phyloP scores from a whole-genome alignment of 1,140 invertebrate genomes.

The Platyscapa corneri region DNA sequence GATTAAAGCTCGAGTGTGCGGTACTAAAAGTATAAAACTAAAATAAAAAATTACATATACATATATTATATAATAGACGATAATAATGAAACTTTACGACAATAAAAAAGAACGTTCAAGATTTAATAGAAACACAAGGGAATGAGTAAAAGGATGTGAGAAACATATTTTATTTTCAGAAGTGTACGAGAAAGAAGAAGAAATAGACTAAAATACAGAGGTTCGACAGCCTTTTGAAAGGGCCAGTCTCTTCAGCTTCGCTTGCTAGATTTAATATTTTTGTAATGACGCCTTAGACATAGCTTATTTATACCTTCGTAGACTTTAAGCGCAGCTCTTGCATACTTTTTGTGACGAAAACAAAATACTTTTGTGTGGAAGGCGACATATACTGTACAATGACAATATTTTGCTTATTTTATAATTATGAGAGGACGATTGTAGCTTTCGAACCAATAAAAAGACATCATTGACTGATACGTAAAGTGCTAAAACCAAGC shows the following conservation, averaged over 20 bases:
- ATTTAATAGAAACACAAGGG: slow-evolving; percentile 3
- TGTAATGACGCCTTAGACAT: slow-evolving; percentile 70
- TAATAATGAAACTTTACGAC: slow-evolving; percentile 57
- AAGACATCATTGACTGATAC: background rate
- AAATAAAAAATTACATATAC: slow-evolving; percentile 19
- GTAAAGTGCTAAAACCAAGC: background rate
- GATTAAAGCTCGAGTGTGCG: slow-evolving; percentile 43
- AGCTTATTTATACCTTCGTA: slow-evolving; percentile 67
- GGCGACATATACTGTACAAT: background rate
- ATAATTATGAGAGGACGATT: background rate
- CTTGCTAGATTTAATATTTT: slow-evolving; percentile 76
- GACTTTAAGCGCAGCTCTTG: slow-evolving; percentile 32
- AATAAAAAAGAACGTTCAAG: slow-evolving; percentile 53
- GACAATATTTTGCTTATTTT: slow-evolving; percentile 33
- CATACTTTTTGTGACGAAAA: slow-evolving; percentile 7
- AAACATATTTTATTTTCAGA: slow-evolving; percentile 58
- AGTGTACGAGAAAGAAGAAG: slow-evolving; percentile 29
- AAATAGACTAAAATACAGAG: slow-evolving; percentile 45
- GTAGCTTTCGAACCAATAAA: background rate
- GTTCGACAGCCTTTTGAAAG: slow-evolving; percentile 45
- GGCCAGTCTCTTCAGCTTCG: slow-evolving; percentile 64
- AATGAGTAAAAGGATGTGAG: slow-evolving; percentile 31
- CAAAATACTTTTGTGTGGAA: background rate
- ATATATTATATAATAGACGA: slow-evolving; percentile 48
- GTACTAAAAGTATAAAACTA: slow-evolving; percentile 17